These are phyloP conservation scores for Salvelinus fontinalis DNA, from an alignment of 2,113 vertebrate species.

Conservation along the genomic window DNA sequence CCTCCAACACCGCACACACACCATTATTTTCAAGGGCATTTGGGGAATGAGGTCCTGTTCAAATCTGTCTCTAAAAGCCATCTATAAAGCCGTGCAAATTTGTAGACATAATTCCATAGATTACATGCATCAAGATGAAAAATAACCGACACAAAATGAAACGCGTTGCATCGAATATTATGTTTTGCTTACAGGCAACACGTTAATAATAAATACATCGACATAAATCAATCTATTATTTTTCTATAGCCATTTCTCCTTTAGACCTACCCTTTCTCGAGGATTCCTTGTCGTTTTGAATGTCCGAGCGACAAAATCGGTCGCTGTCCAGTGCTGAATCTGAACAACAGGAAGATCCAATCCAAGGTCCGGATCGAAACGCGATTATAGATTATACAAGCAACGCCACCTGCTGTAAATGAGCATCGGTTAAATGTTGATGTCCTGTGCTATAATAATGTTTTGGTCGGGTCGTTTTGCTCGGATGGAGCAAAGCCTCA, in stretches of 20 bases:
- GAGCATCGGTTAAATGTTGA: slow-evolving; percentile 29
- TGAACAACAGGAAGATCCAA: slow-evolving; percentile 57
- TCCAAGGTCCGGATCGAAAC: slow-evolving; percentile 26
- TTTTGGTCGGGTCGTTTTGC: slow-evolving; percentile 25
- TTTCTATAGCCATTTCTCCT: not conserved
- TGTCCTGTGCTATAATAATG: slow-evolving; percentile 29
- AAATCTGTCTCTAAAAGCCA: slow-evolving; percentile 6
- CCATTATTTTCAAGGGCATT: slow-evolving; percentile 68
- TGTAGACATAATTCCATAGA: not conserved
- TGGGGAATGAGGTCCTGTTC: slow-evolving; percentile 19
- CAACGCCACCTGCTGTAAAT: slow-evolving; percentile 47
- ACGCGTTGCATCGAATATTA: not conserved
- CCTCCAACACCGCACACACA: slow-evolving; percentile 27
- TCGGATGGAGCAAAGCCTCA: slow-evolving; percentile 48
- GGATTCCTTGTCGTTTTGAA: slow-evolving; percentile 32
- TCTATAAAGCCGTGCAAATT: not conserved
- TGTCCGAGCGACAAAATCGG: too few relatives aligned
- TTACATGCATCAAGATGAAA: not conserved
- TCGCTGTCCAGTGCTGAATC: too few relatives aligned
- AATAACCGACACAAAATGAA: not conserved
- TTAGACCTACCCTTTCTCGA: slow-evolving; percentile 56
- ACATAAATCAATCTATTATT: not conserved
- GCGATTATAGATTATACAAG: slow-evolving; percentile 37
- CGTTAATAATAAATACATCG: not conserved
- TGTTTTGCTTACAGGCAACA: not conserved